These are phyloP conservation scores for Gobio occitaniae DNA, from an alignment of 2,797 vertebrate genomes.

Conservation along the genomic window DNA sequence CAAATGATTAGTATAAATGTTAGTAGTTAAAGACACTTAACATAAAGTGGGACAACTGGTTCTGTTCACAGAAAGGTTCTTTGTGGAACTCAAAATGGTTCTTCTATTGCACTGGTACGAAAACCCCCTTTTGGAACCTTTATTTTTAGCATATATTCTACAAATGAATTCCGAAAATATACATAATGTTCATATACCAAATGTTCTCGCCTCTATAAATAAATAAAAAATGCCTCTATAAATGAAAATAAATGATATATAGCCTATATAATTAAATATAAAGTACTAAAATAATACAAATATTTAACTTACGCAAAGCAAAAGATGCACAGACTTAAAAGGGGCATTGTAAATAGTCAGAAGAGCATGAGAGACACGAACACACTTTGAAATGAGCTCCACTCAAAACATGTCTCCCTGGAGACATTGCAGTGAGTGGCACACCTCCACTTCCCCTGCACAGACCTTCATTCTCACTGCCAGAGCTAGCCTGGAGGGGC, in stretches of 20 bases:
- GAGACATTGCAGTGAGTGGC: conserved; percentile 44
- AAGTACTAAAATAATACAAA: neutral
- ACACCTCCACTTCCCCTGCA: conserved; percentile 49
- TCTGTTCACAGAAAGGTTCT: no score
- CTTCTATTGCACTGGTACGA: no score
- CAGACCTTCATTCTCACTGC: conserved; percentile 42
- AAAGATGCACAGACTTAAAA: neutral
- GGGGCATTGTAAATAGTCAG: conserved; percentile 10
- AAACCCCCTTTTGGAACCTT: neutral
- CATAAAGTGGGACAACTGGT: no score
- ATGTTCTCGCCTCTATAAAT: neutral
- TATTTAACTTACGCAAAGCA: neutral
- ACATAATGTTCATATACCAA: neutral
- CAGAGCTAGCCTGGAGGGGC: conserved; percentile 45
- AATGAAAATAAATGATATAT: no score
- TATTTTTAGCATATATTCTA: neutral
- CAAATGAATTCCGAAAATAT: neutral
- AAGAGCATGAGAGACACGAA: conserved; percentile 26
- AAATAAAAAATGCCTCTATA: no score
- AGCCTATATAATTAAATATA: neutral
- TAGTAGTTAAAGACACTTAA: neutral
- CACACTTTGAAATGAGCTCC: conserved; percentile 48
- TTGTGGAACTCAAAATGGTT: no score
- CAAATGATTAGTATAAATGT: neutral
- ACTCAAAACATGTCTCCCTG: conserved; percentile 48